A percentile compares a stretch with the other conserved stretches of the same genome.
phyloP scores from a whole-genome alignment of 2,113 vertebrate genomes.

The Solea solea region DNA sequence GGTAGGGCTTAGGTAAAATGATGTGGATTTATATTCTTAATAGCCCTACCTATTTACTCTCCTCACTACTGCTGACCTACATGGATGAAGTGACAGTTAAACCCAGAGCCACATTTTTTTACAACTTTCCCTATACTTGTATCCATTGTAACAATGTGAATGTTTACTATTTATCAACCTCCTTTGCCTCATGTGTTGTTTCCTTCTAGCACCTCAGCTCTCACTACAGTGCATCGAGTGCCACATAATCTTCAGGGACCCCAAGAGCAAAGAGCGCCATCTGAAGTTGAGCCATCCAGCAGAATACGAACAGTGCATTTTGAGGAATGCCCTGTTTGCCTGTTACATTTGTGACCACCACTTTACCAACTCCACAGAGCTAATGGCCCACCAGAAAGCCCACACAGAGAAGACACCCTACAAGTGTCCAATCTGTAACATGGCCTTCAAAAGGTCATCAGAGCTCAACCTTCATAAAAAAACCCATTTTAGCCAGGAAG shows the following conservation, averaged over 20 bases:
- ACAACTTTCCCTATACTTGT: background rate
- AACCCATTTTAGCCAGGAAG: constrained; percentile 78
- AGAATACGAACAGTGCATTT: constrained; percentile 80
- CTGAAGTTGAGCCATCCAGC: constrained; percentile 80
- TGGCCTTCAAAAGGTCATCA: constrained; percentile 86
- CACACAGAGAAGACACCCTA: constrained; percentile 88
- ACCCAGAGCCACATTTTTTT: background rate
- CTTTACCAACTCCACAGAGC: constrained; percentile 88
- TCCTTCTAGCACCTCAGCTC: constrained; percentile 75
- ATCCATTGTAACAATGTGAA: background rate
- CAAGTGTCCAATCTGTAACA: constrained; percentile 80
- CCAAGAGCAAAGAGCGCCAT: constrained; percentile 82
- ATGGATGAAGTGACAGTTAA: background rate
- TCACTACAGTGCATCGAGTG: constrained; percentile 82
- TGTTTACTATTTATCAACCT: background rate
- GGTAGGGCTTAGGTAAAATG: no score
- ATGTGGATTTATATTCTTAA: background rate
- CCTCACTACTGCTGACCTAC: background rate
- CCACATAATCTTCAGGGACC: constrained; percentile 84
- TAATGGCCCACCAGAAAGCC: constrained; percentile 89
- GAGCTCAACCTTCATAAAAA: constrained; percentile 89
- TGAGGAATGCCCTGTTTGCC: constrained; percentile 85
- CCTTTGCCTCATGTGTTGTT: constrained; percentile 1
- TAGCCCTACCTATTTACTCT: background rate
- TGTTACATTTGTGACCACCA: constrained; percentile 90